Conservation (phyloP, 2,113 vertebrate species). For the Poicephalus gulielmi region DNA sequence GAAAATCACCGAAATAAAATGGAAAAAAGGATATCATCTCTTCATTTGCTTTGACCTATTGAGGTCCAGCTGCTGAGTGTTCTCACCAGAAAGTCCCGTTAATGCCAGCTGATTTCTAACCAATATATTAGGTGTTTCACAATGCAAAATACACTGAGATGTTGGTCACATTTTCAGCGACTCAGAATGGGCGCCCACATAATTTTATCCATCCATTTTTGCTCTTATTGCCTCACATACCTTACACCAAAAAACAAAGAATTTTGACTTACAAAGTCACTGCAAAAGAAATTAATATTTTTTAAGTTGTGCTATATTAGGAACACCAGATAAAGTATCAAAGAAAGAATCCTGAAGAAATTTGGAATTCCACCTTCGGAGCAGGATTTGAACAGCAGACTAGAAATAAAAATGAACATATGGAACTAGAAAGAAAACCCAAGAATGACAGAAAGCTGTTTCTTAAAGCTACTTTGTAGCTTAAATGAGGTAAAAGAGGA, state of each 20-base stretch:
- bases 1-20: neutral
- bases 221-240: neutral
- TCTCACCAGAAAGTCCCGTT: neutral
- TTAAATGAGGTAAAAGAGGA: neutral
- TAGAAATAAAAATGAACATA: neutral
- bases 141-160: neutral
- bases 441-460: neutral
- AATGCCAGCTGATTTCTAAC: neutral
- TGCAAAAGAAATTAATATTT: neutral
- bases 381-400: neutral
- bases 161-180: neutral
- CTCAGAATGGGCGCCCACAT: neutral
- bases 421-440: neutral
- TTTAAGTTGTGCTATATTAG: neutral
- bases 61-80: neutral
- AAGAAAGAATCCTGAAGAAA: neutral
- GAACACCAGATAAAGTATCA: neutral
- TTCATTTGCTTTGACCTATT: neutral
- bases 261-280: neutral
- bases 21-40: neutral
- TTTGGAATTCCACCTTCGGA: neutral
- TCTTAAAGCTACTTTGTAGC: neutral
- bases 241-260: neutral
- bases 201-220: neutral
- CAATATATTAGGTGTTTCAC: neutral